These are phyloP conservation scores for Dione juno DNA, from an alignment of 2,888 invertebrate genomes.

Conservation along the genomic window DNA sequence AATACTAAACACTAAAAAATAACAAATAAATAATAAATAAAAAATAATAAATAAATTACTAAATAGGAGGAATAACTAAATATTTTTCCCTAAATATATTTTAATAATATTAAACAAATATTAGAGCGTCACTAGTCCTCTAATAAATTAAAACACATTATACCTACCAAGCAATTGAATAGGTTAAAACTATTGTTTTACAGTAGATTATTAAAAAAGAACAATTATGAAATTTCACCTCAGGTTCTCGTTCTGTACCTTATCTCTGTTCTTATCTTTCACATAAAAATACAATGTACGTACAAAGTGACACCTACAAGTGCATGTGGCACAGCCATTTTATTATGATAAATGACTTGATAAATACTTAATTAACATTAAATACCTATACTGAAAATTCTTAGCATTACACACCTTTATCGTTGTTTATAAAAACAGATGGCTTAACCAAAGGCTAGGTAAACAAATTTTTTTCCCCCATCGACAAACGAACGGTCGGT, in stretches of 20 bases:
- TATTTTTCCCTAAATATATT: too few species aligned
- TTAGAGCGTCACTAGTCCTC: too few species aligned
- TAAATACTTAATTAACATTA: constrained; percentile 21
- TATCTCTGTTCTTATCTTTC: background rate
- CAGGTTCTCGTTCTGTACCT: background rate
- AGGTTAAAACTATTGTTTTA: too few species aligned
- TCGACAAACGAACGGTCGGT: constrained; percentile 15
- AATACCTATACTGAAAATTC: constrained; percentile 17
- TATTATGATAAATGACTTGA: constrained; percentile 8
- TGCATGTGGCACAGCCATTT: background rate
- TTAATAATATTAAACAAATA: too few species aligned
- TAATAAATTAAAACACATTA: too few species aligned
- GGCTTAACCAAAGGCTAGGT: background rate
- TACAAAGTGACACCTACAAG: background rate
- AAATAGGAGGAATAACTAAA: too few species aligned
- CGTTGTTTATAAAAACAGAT: constrained; percentile 15
- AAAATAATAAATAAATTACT: too few species aligned
- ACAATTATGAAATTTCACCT: too few species aligned
- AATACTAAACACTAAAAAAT: too few species aligned
- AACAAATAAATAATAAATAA: too few species aligned
- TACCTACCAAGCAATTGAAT: too few species aligned
- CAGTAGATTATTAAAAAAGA: too few species aligned
- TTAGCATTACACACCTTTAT: constrained; percentile 18
- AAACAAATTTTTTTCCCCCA: constrained; percentile 3
- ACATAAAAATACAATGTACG: background rate